Percentiles rank a stretch among this genome's conserved stretches.
phyloP scores from a whole-genome alignment of 2,888 invertebrate genomes.

The Sericinus montela region DNA sequence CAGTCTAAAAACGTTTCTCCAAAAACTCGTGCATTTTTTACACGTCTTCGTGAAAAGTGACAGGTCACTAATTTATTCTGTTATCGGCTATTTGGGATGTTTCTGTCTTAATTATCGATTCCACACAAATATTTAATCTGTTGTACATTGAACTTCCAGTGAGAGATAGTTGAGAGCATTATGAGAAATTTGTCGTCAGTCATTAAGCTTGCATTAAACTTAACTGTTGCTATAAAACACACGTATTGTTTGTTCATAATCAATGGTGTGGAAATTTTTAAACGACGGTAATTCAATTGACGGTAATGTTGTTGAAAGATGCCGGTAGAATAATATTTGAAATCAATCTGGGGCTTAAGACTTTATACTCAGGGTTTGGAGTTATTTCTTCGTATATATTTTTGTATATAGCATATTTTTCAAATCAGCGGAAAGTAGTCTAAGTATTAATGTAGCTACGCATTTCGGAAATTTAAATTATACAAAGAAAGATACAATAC shows the following conservation, averaged over 20 bases:
- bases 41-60: slow-evolving; percentile 63
- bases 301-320: no score
- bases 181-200: slow-evolving; percentile 27
- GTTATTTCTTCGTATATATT: no score
- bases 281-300: no score
- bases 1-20: slow-evolving; percentile 37
- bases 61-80: slow-evolving; percentile 66
- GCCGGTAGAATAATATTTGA: no score
- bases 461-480: no score
- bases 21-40: slow-evolving; percentile 62
- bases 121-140: slow-evolving; percentile 55
- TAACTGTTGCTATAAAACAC: slow-evolving; percentile 9
- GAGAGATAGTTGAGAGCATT: slow-evolving; percentile 34
- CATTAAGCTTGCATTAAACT: slow-evolving; percentile 9
- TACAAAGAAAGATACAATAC: no score
- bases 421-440: no score
- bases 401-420: no score
- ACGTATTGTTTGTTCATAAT: slow-evolving; percentile 11
- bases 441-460: no score
- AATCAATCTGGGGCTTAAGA: no score
- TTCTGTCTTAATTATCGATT: slow-evolving; percentile 62
- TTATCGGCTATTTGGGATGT: slow-evolving; percentile 52
- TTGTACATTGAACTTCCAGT: slow-evolving; percentile 46
- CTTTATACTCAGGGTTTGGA: no score
- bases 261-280: no score